Evolutionary conservation across 23 tunicate species (phyloP).

Genomic region (Diplosoma virens): DNA sequence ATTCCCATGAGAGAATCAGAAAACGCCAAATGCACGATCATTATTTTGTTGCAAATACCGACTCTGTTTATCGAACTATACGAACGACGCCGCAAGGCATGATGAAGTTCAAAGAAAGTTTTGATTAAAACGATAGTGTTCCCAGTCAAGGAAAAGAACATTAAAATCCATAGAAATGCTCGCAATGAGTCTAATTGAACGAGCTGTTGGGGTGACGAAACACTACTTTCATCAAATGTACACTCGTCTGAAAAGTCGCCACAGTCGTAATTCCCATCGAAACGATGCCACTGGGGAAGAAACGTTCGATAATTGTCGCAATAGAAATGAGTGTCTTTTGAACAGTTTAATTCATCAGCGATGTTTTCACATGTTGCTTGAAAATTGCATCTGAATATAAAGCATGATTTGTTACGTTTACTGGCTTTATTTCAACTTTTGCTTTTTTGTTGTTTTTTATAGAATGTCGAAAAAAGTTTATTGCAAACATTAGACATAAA

Average conservation of each 20-base stretch:
- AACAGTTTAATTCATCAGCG: constrained; percentile 37
- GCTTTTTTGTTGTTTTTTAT: no score
- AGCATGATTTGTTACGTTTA: no score
- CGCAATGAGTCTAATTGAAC: constrained; percentile 9
- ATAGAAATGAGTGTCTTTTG: constrained; percentile 28
- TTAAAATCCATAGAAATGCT: constrained; percentile 43
- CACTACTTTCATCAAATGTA: background rate
- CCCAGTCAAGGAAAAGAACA: constrained; percentile 44
- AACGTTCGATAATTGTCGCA: constrained; percentile 27
- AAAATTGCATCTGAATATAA: constrained; percentile 29
- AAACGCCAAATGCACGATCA: constrained; percentile 56
- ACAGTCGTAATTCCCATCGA: constrained; percentile 52
- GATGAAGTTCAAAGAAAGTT: constrained; percentile 25
- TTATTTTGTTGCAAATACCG: constrained; percentile 56
- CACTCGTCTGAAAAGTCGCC: constrained; percentile 61
- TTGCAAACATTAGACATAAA: no score
- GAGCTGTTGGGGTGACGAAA: constrained; percentile 35
- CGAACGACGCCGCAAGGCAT: constrained; percentile 18
- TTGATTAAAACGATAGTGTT: constrained; percentile 38
- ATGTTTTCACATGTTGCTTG: constrained; percentile 1
- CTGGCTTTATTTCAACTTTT: no score
- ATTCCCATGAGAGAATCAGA: constrained; percentile 77
- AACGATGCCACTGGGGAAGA: background rate
- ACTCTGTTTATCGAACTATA: constrained; percentile 24
- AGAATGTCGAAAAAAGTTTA: no score